Conservation (phyloP, 2,113 vertebrate species). For the Stigmatopora nigra region DNA sequence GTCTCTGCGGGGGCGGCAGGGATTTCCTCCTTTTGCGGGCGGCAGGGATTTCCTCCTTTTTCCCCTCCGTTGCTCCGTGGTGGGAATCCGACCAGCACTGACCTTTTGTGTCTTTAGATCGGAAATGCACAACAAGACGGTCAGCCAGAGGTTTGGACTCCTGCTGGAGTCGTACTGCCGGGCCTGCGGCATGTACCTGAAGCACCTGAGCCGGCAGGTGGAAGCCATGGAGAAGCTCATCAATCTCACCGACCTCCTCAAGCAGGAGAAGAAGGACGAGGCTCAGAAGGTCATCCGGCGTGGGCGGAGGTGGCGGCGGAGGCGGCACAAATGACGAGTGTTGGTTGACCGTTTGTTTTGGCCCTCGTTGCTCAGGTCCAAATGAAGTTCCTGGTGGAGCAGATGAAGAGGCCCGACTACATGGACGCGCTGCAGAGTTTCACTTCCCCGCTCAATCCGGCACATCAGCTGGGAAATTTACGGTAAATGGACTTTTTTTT, state of each 20-base stretch:
- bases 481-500: constrained; percentile 60
- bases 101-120: constrained; percentile 68
- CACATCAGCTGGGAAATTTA: constrained; percentile 92
- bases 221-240: constrained; percentile 99
- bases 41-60: too few species aligned
- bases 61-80: too few species aligned
- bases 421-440: constrained; percentile 97
- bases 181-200: constrained; percentile 96
- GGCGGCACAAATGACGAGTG: too few species aligned
- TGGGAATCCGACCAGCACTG: too few species aligned
- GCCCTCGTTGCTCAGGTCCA: constrained; percentile 79
- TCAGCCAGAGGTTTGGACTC: constrained; percentile 94
- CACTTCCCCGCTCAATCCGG: constrained; percentile 93
- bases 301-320: too few species aligned
- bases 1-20: too few species aligned
- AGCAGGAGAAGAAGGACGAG: constrained; percentile 98
- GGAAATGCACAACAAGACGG: constrained; percentile 99
- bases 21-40: too few species aligned
- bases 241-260: constrained; percentile 98
- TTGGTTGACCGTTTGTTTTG: too few species aligned
- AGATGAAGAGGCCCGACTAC: constrained; percentile 95
- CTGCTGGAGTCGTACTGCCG: constrained; percentile 96
- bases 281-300: constrained; percentile 85
- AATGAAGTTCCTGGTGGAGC: constrained; percentile 98
- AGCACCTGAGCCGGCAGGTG: constrained; percentile 94